Evolutionary conservation across 2,113 vertebrate species (phyloP).

Genomic region (Carassius gibelio): DNA sequence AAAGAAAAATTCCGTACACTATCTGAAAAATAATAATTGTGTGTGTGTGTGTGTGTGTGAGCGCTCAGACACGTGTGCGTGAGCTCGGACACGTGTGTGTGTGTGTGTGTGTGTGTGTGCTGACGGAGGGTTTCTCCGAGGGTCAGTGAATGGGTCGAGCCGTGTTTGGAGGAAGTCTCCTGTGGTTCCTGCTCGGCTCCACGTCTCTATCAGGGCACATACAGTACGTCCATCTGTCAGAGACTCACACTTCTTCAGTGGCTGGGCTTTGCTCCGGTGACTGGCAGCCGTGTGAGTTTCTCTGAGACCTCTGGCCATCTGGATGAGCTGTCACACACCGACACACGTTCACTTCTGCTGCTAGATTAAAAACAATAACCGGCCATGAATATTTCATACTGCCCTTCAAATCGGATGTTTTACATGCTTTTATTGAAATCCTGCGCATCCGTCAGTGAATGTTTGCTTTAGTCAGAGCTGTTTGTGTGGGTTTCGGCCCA

Average conservation of each 20-base stretch:
- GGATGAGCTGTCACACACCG: neutral
- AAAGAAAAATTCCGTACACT: no score
- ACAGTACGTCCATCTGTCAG: slow-evolving; percentile 1
- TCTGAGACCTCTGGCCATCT: slow-evolving; percentile 1
- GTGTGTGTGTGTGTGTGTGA: no score
- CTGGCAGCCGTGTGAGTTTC: neutral
- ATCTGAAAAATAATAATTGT: no score
- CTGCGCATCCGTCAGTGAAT: neutral
- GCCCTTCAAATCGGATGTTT: neutral
- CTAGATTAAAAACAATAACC: neutral
- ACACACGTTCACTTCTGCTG: neutral
- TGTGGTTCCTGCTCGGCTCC: neutral
- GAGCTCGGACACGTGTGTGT: no score
- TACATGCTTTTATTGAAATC: neutral
- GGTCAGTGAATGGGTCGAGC: slow-evolving; percentile 44
- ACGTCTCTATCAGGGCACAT: neutral
- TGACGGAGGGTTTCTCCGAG: slow-evolving; percentile 34
- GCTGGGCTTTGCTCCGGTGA: neutral
- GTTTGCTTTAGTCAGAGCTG: neutral
- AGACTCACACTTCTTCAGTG: neutral
- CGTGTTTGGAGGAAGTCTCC: neutral
- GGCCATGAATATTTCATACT: neutral
- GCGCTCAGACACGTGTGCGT: no score
- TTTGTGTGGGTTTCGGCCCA: neutral
- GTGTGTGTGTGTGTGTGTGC: no score